A percentile compares a stretch with the other conserved stretches of the same genome.
phyloP scores from a whole-genome alignment of 2,888 invertebrate species.

The Lasioglossum marginatum region DNA sequence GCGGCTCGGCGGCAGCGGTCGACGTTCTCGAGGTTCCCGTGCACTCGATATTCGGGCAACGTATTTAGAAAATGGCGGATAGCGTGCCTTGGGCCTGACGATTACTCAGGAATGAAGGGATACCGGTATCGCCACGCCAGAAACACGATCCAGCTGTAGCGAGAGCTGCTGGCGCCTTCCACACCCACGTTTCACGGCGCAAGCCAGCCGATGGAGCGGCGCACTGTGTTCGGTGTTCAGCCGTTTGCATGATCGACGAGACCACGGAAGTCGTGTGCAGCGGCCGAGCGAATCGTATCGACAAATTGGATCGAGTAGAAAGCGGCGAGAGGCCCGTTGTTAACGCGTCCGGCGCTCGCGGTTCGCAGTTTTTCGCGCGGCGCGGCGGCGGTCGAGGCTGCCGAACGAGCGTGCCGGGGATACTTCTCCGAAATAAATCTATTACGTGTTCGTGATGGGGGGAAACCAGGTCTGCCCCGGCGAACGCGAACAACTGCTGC shows the following conservation, averaged over 20 bases:
- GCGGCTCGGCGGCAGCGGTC: background rate
- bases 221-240: constrained; percentile 17
- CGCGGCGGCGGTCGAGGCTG: background rate
- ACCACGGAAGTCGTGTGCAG: constrained; percentile 59
- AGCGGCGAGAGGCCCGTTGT: constrained; percentile 34
- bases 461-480: constrained; percentile 36
- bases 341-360: constrained; percentile 32
- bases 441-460: constrained; percentile 37
- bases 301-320: constrained; percentile 53
- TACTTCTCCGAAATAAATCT: constrained; percentile 59
- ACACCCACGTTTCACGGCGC: constrained; percentile 70
- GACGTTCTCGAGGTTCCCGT: constrained; percentile 6
- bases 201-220: background rate
- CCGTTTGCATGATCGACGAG: constrained; percentile 15
- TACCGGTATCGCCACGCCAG: constrained; percentile 81
- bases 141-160: constrained; percentile 75
- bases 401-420: background rate
- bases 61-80: constrained; percentile 82
- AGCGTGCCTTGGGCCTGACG: constrained; percentile 80
- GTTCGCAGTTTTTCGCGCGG: constrained; percentile 33
- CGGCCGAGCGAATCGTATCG: constrained; percentile 26
- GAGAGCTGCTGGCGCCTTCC: constrained; percentile 73
- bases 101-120: constrained; percentile 84
- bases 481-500: constrained; percentile 41
- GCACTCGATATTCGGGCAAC: constrained; percentile 62